A percentile compares a stretch with the other conserved stretches of the same genome.
Conservation (phyloP, 2,113 vertebrate species). For the Uria lomvia region DNA sequence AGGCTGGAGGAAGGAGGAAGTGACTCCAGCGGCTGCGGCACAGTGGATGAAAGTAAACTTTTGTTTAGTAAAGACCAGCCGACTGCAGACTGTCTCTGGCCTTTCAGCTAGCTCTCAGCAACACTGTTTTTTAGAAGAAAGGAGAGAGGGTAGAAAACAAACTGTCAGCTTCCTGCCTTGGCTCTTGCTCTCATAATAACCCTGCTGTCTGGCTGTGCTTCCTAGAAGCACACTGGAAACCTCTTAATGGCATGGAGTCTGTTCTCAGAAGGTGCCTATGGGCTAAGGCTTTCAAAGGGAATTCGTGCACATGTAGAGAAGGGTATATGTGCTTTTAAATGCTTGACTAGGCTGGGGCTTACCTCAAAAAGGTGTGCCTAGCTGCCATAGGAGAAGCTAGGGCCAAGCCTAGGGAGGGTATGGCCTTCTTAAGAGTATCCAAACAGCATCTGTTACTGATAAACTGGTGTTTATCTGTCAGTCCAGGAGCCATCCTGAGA, state of each 20-base stretch:
- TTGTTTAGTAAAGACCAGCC: conserved; percentile 49
- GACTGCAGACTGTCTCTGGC: conserved; percentile 39
- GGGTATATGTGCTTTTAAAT: background rate
- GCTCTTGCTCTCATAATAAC: background rate
- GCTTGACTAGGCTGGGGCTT: background rate
- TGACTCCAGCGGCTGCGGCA: conserved; percentile 79
- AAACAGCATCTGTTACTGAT: background rate
- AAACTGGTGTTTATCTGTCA: background rate
- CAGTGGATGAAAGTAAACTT: conserved; percentile 77
- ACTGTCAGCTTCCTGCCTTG: conserved; percentile 44
- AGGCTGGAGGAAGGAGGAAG: conserved; percentile 74
- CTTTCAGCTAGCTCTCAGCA: conserved; percentile 28
- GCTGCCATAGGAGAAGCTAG: background rate
- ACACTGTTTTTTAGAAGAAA: conserved; percentile 12
- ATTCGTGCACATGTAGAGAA: background rate
- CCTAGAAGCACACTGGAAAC: background rate
- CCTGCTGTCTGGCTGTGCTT: background rate
- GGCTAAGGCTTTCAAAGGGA: background rate
- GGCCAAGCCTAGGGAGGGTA: background rate
- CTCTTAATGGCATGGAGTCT: background rate
- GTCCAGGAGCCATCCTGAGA: background rate
- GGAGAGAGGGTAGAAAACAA: conserved; percentile 36
- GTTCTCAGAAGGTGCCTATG: background rate
- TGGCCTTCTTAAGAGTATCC: background rate
- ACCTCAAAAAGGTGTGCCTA: background rate